These are phyloP conservation scores for Cassiopea xamachana DNA, from an alignment of 30 jellyfish, hydroid and myxozoan species.

Conservation along the genomic window DNA sequence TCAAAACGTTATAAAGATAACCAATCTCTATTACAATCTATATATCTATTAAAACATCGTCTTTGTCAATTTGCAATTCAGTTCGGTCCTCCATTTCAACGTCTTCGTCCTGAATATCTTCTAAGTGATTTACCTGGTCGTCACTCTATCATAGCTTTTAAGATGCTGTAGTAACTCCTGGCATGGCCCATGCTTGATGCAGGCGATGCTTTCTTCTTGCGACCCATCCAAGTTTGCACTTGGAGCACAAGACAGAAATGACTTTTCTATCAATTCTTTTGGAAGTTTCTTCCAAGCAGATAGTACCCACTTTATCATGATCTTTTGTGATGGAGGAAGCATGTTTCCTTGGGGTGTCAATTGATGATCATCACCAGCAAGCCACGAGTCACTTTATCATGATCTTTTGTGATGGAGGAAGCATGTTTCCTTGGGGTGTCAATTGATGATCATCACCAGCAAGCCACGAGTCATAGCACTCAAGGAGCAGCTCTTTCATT, in stretches of 20 bases:
- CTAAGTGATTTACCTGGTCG: too few species aligned
- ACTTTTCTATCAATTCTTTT: not conserved
- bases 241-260: not conserved
- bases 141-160: too few species aligned
- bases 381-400: conserved; percentile 37
- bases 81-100: too few species aligned
- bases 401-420: not conserved
- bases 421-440: conserved; percentile 19
- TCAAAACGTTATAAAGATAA: too few species aligned
- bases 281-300: conserved; percentile 26
- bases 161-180: too few species aligned
- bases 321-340: conserved; percentile 2
- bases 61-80: too few species aligned
- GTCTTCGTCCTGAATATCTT: too few species aligned
- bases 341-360: conserved; percentile 17
- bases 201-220: not conserved
- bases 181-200: not conserved
- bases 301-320: conserved; percentile 9
- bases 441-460: conserved; percentile 22
- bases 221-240: not conserved
- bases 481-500: not conserved
- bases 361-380: conserved; percentile 19
- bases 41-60: too few species aligned
- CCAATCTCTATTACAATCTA: too few species aligned
- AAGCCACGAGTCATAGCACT: conserved; percentile 43